These are phyloP conservation scores for Criorhina ranunculi DNA, from an alignment of 2,888 invertebrate genomes.

Conservation along the genomic window DNA sequence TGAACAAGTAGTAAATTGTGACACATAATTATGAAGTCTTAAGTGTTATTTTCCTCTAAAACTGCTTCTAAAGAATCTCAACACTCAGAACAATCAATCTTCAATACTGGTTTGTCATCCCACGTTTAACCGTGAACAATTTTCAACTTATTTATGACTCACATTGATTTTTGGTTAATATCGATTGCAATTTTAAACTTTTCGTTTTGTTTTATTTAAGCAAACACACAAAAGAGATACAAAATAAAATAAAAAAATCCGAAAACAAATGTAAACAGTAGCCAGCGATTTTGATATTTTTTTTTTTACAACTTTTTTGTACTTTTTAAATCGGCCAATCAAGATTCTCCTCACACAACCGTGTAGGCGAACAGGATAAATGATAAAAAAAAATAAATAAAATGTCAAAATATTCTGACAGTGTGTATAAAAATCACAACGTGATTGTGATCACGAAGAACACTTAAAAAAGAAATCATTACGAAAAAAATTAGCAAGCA, in stretches of 20 bases:
- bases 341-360: slow-evolving; percentile 38
- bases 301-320: slow-evolving; percentile 7
- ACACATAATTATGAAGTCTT: slow-evolving; percentile 8
- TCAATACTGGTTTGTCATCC: not conserved
- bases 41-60: not conserved
- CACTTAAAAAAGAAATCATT: slow-evolving; percentile 33
- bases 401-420: slow-evolving; percentile 31
- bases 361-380: slow-evolving; percentile 68
- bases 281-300: slow-evolving; percentile 33
- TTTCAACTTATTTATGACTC: slow-evolving; percentile 38
- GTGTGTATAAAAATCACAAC: slow-evolving; percentile 38
- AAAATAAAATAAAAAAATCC: slow-evolving; percentile 2
- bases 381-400: slow-evolving; percentile 26
- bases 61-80: not conserved
- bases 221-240: slow-evolving; percentile 5
- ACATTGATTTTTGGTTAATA: slow-evolving; percentile 36
- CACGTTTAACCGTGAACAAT: slow-evolving; percentile 25
- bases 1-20: not conserved
- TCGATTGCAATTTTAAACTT: slow-evolving; percentile 25
- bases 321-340: slow-evolving; percentile 25
- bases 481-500: slow-evolving; percentile 32
- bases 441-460: slow-evolving; percentile 63
- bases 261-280: slow-evolving; percentile 59
- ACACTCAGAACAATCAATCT: slow-evolving; percentile 11
- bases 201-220: slow-evolving; percentile 4